Evolutionary conservation across 2,113 vertebrate species (phyloP).

Genomic region (Gasterosteus nipponicus): DNA sequence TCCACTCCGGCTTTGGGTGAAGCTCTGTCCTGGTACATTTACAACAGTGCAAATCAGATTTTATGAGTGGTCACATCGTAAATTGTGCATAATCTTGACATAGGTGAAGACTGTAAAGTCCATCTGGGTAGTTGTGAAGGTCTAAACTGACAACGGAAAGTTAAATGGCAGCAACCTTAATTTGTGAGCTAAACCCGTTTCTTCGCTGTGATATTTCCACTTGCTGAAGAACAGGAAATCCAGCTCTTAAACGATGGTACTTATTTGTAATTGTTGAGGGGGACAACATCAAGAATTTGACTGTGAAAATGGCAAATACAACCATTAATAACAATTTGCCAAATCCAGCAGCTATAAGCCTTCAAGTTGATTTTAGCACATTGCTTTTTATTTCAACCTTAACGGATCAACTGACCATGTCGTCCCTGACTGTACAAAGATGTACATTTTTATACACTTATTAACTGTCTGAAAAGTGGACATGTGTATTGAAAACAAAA

Average conservation of each 20-base stretch:
- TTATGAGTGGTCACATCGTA: neutral
- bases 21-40: slow-evolving; percentile 8
- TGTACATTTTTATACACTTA: slow-evolving; percentile 50
- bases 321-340: slow-evolving; percentile 18
- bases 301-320: neutral
- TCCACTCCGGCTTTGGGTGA: neutral
- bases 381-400: slow-evolving; percentile 16
- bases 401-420: neutral
- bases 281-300: neutral
- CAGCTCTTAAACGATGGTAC: slow-evolving; percentile 9
- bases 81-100: slow-evolving; percentile 27
- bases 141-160: neutral
- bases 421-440: slow-evolving; percentile 54
- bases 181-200: slow-evolving; percentile 18
- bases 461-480: slow-evolving; percentile 31
- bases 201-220: neutral
- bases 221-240: neutral
- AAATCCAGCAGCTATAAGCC: slow-evolving; percentile 29
- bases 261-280: neutral
- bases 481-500: slow-evolving; percentile 49
- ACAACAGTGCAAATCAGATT: slow-evolving; percentile 15
- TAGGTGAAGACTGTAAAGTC: slow-evolving; percentile 22
- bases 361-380: slow-evolving; percentile 3
- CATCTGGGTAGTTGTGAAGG: neutral
- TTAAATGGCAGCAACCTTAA: slow-evolving; percentile 8